A percentile compares a stretch with the other conserved stretches of the same genome.
Evolutionary conservation across 2,888 invertebrate genomes (phyloP).

Genomic region (Spodoptera picta): DNA sequence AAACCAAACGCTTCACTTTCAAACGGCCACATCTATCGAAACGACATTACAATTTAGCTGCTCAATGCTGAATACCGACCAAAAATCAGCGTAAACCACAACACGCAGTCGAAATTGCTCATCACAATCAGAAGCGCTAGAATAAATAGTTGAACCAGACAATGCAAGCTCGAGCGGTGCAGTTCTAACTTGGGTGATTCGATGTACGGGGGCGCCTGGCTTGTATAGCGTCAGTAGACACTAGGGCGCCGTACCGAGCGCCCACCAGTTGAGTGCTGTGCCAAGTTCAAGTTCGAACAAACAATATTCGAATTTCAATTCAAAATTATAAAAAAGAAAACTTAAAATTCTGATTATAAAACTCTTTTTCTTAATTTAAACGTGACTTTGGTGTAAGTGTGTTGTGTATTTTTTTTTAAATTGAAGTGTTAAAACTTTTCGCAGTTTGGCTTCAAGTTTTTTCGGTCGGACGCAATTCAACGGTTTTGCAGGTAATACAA

Average conservation of each 20-base stretch:
- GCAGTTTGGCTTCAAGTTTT: conserved; percentile 49
- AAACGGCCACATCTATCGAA: background rate
- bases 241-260: conserved; percentile 69
- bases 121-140: conserved; percentile 26
- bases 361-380: background rate
- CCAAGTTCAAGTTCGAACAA: conserved; percentile 69
- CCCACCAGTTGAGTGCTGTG: conserved; percentile 71
- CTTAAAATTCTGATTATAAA: background rate
- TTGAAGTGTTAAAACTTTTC: conserved; percentile 31
- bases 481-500: conserved; percentile 43
- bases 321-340: background rate
- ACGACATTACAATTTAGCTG: conserved; percentile 4
- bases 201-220: conserved; percentile 55
- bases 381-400: conserved; percentile 39
- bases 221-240: conserved; percentile 69
- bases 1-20: background rate
- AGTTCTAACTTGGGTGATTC: conserved; percentile 46
- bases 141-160: conserved; percentile 30
- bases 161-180: conserved; percentile 51
- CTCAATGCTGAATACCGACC: conserved; percentile 10
- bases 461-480: conserved; percentile 25
- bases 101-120: conserved; percentile 23
- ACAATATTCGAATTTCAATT: conserved; percentile 54
- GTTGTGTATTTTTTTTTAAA: conserved; percentile 24
- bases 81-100: conserved; percentile 17